Conservation (phyloP, 2,888 invertebrate species). For the Linnaemya vulpina region DNA sequence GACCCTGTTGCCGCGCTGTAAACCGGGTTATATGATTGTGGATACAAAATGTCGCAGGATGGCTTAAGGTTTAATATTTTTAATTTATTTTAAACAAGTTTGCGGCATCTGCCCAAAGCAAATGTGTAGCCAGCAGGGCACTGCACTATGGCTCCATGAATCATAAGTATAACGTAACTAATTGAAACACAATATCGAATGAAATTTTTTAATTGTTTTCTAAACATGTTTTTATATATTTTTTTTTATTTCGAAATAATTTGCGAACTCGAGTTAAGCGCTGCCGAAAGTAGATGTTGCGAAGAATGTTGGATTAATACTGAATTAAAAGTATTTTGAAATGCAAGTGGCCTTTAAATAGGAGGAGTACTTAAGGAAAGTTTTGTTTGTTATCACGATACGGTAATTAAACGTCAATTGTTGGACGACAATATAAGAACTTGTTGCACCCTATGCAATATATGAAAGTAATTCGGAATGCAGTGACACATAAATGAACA, state of each 20-base stretch:
- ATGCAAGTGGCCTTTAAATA: neutral
- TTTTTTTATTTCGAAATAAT: neutral
- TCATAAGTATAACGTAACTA: slow-evolving; percentile 28
- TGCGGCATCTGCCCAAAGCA: slow-evolving; percentile 73
- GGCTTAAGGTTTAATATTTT: slow-evolving; percentile 55
- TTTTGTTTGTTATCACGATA: neutral
- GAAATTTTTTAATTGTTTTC: slow-evolving; percentile 9
- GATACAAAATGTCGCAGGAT: slow-evolving; percentile 65
- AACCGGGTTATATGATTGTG: slow-evolving; percentile 55
- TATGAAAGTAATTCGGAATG: neutral
- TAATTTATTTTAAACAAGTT: slow-evolving; percentile 60
- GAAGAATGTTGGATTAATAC: slow-evolving; percentile 31
- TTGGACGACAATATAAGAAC: slow-evolving; percentile 28
- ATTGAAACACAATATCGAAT: slow-evolving; percentile 37
- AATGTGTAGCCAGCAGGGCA: slow-evolving; percentile 66
- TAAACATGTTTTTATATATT: slow-evolving; percentile 44
- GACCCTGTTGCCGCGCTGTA: slow-evolving; percentile 53
- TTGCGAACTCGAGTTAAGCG: neutral
- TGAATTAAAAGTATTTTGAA: slow-evolving; percentile 8
- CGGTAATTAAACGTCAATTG: slow-evolving; percentile 7
- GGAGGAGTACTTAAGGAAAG: neutral
- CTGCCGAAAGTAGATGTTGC: slow-evolving; percentile 15
- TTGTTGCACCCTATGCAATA: slow-evolving; percentile 4
- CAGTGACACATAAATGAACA: neutral
- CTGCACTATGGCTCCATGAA: slow-evolving; percentile 60